phyloP scores from a whole-genome alignment of 2,113 vertebrate species.

The Petrocephalus microphthalmus region DNA sequence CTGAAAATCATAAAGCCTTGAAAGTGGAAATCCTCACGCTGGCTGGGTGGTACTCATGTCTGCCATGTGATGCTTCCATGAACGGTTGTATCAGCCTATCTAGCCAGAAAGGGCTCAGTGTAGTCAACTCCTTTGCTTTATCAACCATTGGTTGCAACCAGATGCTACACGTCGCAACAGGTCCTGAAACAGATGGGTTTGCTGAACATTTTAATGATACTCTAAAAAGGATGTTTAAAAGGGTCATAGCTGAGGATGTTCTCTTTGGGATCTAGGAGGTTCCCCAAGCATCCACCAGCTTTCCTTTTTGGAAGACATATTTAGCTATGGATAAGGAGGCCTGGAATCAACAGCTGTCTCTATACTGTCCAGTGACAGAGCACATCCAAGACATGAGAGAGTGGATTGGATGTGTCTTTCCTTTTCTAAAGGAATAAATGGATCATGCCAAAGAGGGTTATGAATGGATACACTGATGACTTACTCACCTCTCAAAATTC shows the following conservation, averaged over 20 bases:
- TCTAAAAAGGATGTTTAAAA: conserved; percentile 1
- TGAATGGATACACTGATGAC: background rate
- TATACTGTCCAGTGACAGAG: background rate
- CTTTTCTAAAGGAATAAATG: background rate
- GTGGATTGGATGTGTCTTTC: background rate
- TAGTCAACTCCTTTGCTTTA: background rate
- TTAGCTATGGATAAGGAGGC: background rate
- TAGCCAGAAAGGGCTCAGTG: background rate
- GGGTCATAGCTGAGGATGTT: background rate
- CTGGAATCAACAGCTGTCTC: background rate
- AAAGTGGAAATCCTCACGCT: background rate
- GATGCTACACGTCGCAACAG: background rate
- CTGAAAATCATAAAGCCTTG: background rate
- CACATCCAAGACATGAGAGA: background rate
- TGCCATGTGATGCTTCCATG: background rate
- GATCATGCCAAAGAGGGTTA: background rate
- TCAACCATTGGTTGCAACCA: background rate
- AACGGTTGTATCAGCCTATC: background rate
- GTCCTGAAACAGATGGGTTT: background rate
- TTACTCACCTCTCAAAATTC: background rate
- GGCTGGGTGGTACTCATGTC: background rate
- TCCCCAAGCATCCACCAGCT: background rate
- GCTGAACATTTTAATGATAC: background rate
- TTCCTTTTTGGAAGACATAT: background rate
- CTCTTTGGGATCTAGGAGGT: background rate